Percentiles rank a stretch among this genome's conserved stretches.
Evolutionary conservation across 1,140 invertebrate species (phyloP).

Genomic region (Streblospio benedicti): DNA sequence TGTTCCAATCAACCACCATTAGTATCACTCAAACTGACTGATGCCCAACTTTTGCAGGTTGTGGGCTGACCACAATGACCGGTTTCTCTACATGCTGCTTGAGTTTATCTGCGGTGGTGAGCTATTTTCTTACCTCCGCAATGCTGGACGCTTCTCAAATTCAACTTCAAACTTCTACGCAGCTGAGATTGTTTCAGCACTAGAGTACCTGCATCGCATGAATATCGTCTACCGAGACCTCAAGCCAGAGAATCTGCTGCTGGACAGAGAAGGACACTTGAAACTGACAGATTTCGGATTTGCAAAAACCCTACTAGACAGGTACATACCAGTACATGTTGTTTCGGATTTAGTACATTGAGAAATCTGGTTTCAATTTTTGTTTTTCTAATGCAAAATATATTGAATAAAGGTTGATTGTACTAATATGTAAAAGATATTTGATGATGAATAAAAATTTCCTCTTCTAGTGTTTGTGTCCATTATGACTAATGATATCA

Average conservation of each 20-base stretch:
- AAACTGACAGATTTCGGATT: slow-evolving; percentile 98
- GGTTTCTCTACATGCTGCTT: slow-evolving; percentile 92
- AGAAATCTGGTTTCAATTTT: too few species aligned
- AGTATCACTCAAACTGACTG: too few species aligned
- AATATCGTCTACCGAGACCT: slow-evolving; percentile 67
- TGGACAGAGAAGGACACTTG: slow-evolving; percentile 95
- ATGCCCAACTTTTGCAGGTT: slow-evolving; percentile 56
- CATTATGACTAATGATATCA: too few species aligned
- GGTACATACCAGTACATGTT: too few species aligned
- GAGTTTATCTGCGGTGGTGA: slow-evolving; percentile 96
- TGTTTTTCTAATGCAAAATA: too few species aligned
- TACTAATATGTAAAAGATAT: too few species aligned
- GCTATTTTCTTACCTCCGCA: slow-evolving; percentile 96
- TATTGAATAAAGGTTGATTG: too few species aligned
- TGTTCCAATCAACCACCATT: too few species aligned
- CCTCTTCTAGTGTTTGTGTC: too few species aligned
- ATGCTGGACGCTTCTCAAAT: slow-evolving; percentile 57
- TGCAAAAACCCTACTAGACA: slow-evolving; percentile 97
- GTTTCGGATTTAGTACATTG: too few species aligned
- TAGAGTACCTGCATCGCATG: slow-evolving; percentile 78
- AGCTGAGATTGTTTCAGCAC: slow-evolving; percentile 81
- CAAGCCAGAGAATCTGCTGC: slow-evolving; percentile 95
- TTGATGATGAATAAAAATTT: too few species aligned
- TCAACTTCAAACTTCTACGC: slow-evolving; percentile 71
- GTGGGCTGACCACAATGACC: slow-evolving; percentile 79